A percentile compares a stretch with the other conserved stretches of the same genome.
These are phyloP conservation scores for Microtus montanus DNA, from an alignment of 2,113 vertebrate species.

Conservation along the genomic window DNA sequence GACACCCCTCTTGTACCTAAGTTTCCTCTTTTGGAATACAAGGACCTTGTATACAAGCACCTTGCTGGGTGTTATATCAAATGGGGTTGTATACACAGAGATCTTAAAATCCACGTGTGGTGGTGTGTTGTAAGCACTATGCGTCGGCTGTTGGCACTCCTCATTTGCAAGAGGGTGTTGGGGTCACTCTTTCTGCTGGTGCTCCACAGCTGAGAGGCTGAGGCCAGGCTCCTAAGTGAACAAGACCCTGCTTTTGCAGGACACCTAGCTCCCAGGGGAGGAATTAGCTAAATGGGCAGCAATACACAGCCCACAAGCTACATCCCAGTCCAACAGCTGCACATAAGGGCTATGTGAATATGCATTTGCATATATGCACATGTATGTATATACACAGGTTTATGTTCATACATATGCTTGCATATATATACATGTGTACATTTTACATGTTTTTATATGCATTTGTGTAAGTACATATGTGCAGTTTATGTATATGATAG, in stretches of 20 bases:
- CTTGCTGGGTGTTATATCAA: not conserved
- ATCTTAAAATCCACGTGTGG: not conserved
- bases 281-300: not conserved
- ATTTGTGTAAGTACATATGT: too few relatives aligned
- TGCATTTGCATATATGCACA: too few relatives aligned
- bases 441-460: too few relatives aligned
- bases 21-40: not conserved
- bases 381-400: not conserved
- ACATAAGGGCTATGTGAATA: too few relatives aligned
- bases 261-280: not conserved
- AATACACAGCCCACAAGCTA: too few relatives aligned
- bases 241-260: not conserved
- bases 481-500: too few relatives aligned
- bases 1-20: not conserved
- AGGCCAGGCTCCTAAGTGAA: not conserved
- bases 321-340: too few relatives aligned
- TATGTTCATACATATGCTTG: not conserved
- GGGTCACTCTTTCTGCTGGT: too few relatives aligned
- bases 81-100: accelerated
- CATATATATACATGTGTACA: accelerated
- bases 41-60: too few relatives aligned
- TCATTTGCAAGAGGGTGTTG: not conserved
- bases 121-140: accelerated
- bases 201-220: not conserved
- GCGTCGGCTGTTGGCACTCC: not conserved